A percentile compares a stretch with the other conserved stretches of the same genome.
Conservation (phyloP, 2,888 invertebrate species). For the Drosophila nr. fundita region DNA sequence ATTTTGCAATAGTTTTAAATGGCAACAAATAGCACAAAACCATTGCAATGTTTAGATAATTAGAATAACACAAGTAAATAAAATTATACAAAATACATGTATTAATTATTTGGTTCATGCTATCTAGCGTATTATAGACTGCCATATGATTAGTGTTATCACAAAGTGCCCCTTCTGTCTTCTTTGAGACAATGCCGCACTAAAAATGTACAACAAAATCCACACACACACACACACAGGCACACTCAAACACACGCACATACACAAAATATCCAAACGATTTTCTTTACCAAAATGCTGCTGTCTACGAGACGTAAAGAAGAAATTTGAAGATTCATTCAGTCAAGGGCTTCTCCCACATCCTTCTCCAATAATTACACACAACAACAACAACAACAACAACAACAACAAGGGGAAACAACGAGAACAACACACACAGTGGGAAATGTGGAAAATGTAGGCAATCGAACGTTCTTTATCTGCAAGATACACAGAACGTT, state of each 20-base stretch:
- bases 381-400: slow-evolving; percentile 40
- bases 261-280: slow-evolving; percentile 10
- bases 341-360: slow-evolving; percentile 76
- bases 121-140: background rate
- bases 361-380: slow-evolving; percentile 71
- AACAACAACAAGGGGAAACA: slow-evolving; percentile 26
- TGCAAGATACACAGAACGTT: slow-evolving; percentile 67
- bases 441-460: slow-evolving; percentile 60
- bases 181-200: slow-evolving; percentile 1
- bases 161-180: slow-evolving; percentile 1
- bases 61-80: background rate
- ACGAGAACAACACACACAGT: slow-evolving; percentile 1
- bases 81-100: background rate
- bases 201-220: background rate
- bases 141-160: slow-evolving; percentile 14
- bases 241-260: background rate
- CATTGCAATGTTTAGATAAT: background rate
- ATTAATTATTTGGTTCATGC: background rate
- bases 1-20: background rate
- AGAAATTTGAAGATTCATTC: slow-evolving; percentile 62
- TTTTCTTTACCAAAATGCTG: slow-evolving; percentile 12
- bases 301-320: slow-evolving; percentile 4
- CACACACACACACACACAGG: background rate
- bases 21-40: background rate
- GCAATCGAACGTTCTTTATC: slow-evolving; percentile 70